Evolutionary conservation across 2,113 vertebrate genomes (phyloP).

Genomic region (Peromyscus californicus): DNA sequence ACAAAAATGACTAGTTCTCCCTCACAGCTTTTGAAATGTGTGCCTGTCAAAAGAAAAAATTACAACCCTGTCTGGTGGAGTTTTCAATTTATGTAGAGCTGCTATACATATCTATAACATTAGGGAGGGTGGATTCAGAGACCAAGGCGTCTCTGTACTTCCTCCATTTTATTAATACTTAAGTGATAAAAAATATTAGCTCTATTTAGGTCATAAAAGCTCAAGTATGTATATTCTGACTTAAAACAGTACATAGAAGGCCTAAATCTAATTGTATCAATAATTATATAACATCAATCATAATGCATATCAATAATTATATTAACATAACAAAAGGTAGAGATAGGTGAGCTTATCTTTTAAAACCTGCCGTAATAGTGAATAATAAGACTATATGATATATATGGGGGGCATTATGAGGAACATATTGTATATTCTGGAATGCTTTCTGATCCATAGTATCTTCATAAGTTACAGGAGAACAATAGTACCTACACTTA

Average conservation of each 20-base stretch:
- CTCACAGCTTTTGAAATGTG: neutral
- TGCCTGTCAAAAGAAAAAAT: neutral
- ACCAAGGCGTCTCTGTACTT: neutral
- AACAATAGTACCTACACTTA: neutral
- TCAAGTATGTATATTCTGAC: neutral
- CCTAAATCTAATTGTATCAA: neutral
- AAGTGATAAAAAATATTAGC: slow-evolving; percentile 51
- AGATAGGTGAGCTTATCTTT: neutral
- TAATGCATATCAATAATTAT: neutral
- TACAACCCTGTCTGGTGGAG: neutral
- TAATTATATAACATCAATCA: neutral
- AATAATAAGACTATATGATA: neutral
- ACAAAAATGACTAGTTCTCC: neutral
- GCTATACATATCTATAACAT: neutral
- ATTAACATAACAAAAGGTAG: slow-evolving; percentile 25
- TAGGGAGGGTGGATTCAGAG: neutral
- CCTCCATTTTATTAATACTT: neutral
- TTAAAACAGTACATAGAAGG: neutral
- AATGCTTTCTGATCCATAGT: slow-evolving; percentile 39
- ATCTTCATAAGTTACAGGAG: neutral
- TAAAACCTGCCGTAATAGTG: neutral
- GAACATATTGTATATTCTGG: neutral
- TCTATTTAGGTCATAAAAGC: neutral
- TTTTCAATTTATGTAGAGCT: slow-evolving; percentile 7
- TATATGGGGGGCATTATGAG: neutral